A percentile compares a stretch with the other conserved stretches of the same genome.
Evolutionary conservation across 2,113 vertebrate genomes (phyloP).

Genomic region (Apeltes quadracus): DNA sequence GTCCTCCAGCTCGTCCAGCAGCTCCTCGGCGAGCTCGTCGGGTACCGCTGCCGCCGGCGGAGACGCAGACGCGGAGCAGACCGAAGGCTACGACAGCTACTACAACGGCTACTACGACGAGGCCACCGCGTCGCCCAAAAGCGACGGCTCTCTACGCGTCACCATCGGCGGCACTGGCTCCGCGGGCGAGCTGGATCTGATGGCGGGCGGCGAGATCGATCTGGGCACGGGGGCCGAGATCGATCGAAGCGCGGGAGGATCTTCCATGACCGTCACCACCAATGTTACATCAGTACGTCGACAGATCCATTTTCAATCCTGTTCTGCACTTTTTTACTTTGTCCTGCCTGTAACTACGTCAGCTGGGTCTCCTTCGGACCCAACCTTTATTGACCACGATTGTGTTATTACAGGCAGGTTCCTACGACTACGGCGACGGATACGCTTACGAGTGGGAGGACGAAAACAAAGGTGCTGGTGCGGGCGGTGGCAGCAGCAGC

Average conservation of each 20-base stretch:
- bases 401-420: constrained; percentile 47
- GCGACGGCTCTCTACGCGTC: constrained; percentile 45
- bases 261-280: constrained; percentile 40
- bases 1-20: constrained; percentile 1
- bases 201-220: constrained; percentile 45
- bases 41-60: constrained; percentile 10
- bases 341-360: neutral
- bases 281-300: constrained; percentile 72
- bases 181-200: constrained; percentile 59
- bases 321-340: too few species aligned
- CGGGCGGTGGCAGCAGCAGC: constrained; percentile 11
- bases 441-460: constrained; percentile 67
- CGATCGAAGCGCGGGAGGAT: constrained; percentile 49
- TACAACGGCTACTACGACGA: constrained; percentile 73
- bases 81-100: constrained; percentile 62
- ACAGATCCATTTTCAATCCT: too few species aligned
- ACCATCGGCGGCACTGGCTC: constrained; percentile 55
- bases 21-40: constrained; percentile 30
- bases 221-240: constrained; percentile 44
- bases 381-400: neutral
- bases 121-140: constrained; percentile 54
- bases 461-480: constrained; percentile 45
- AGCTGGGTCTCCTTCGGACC: neutral
- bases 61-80: constrained; percentile 48
- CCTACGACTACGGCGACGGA: constrained; percentile 63